Base-by-base conservation (phyloP, 1,140 invertebrate species). In the Marisa cornuarietis region DNA sequence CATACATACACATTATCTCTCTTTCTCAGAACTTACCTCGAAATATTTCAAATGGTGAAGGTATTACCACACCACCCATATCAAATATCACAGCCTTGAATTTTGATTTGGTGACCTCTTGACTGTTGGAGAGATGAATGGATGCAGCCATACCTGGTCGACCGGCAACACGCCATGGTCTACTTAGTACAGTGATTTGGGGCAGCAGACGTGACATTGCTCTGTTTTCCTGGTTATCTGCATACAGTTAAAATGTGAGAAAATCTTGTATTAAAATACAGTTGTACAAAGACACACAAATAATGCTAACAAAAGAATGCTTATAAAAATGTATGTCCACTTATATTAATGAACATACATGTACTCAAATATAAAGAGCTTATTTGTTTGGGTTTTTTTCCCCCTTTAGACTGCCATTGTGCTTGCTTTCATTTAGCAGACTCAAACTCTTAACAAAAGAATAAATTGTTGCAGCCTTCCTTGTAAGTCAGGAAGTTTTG, bases 41-140 rank as follows among this genome's bases (percentile, higher is more conserved):
- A 83, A 91, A 91, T 13, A 86, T 31, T 20, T 71, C 65, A 62
- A 86, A 77, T 26, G 91, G 91, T 13, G 85, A 83, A 49, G 90
- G 90, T 10, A 91, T 73, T 13, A 92, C 73, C 14, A 92, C 91
- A 51, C 91, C 91, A 31, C 91, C 91, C 86, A 91, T 85, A 77
- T 92, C 91, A 88, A 92, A 92, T 72, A 92, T 89, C 7, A 91
- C 90, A 58, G 90, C 89, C 79, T 89, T 90, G 63, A 81, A 79
- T n/a, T 66, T 75, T 62, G 24, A n/a, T 26, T 20, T 13, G 51
- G 49, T 49, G 20, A 18, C 16, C 2, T 78, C 71, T 51, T 68
- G 24, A 14, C 22, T 66, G 20, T 16, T 76, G 22, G 24, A 26
- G 18, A 49, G 54, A 42, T n/a, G 52, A 10, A 31, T 22, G 13